Evolutionary conservation across 2,888 invertebrate genomes (phyloP).

Genomic region (Unio delphinus): DNA sequence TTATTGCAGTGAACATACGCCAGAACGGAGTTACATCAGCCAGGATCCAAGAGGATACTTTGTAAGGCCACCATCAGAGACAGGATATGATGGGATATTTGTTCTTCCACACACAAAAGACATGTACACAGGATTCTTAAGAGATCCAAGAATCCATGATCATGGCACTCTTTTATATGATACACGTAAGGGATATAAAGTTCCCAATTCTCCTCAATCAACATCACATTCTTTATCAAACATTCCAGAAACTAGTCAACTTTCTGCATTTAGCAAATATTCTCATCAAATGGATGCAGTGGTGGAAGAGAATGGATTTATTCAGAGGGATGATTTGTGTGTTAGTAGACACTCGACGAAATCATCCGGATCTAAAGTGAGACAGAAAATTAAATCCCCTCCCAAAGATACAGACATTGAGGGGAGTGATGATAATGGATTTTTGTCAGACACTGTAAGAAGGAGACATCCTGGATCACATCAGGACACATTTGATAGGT

Average conservation of each 20-base stretch:
- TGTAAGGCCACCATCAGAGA: constrained; percentile 35
- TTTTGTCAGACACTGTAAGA: constrained; percentile 2
- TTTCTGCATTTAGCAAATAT: too few species aligned
- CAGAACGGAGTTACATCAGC: constrained; percentile 64
- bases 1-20: constrained; percentile 59
- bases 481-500: constrained; percentile 1
- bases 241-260: too few species aligned
- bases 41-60: constrained; percentile 60
- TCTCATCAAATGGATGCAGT: too few species aligned
- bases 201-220: constrained; percentile 13
- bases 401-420: too few species aligned
- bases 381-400: too few species aligned
- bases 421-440: constrained; percentile 21
- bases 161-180: constrained; percentile 31
- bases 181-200: constrained; percentile 30
- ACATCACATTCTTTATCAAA: too few species aligned
- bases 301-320: too few species aligned
- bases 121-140: constrained; percentile 32
- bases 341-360: too few species aligned
- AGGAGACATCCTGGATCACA: not conserved
- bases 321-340: too few species aligned
- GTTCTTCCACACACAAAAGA: constrained; percentile 51
- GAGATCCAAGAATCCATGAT: constrained; percentile 27
- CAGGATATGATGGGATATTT: constrained; percentile 46
- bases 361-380: too few species aligned